A percentile compares a stretch with the other conserved stretches of the same genome.
These are phyloP conservation scores for Fregata magnificens DNA, from an alignment of 2,113 vertebrate genomes.

Conservation along the genomic window DNA sequence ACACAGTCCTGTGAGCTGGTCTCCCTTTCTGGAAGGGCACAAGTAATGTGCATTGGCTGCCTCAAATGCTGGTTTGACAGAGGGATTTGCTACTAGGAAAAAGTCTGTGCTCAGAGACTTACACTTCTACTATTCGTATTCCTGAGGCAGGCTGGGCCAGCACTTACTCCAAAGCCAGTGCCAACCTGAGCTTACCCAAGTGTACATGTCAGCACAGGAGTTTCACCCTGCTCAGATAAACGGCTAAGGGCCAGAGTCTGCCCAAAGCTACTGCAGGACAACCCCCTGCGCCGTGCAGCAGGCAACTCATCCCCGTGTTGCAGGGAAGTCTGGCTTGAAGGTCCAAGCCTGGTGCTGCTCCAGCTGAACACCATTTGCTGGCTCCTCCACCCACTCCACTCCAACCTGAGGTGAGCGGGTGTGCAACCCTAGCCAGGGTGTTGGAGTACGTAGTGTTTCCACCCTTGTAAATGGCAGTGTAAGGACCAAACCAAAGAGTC, in stretches of 20 bases:
- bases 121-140: background rate
- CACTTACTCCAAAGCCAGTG: background rate
- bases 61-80: background rate
- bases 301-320: fast-evolving
- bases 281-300: fast-evolving
- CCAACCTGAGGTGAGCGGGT: fast-evolving
- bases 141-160: background rate
- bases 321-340: background rate
- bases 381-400: background rate
- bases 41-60: background rate
- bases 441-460: fast-evolving
- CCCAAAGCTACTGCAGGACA: background rate
- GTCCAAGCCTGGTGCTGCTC: background rate
- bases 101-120: background rate
- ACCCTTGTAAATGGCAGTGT: fast-evolving
- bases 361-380: background rate
- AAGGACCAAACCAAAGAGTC: background rate
- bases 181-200: background rate
- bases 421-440: fast-evolving
- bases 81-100: background rate
- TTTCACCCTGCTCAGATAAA: background rate
- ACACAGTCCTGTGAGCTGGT: background rate
- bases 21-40: background rate
- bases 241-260: background rate
- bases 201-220: background rate